A percentile compares a stretch with the other conserved stretches of the same genome.
These are phyloP conservation scores for Ochropleura plecta DNA, from an alignment of 2,888 invertebrate species.

Conservation along the genomic window DNA sequence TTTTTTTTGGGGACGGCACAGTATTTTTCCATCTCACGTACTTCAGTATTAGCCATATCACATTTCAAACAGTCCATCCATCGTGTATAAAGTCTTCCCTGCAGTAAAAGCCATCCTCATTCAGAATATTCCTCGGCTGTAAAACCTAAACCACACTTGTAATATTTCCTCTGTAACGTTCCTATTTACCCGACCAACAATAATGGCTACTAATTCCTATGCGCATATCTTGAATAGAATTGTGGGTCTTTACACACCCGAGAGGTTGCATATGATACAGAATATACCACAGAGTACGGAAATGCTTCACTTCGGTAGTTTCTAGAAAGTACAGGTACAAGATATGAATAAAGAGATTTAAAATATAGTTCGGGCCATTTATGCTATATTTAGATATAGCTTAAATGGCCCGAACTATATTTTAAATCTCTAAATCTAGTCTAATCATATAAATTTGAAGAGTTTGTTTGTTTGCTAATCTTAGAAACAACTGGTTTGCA, in stretches of 20 bases:
- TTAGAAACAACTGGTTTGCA: no score
- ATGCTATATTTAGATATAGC: no score
- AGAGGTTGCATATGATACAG: constrained; percentile 43
- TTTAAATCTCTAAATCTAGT: no score
- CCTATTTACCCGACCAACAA: constrained; percentile 29
- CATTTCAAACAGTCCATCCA: neutral
- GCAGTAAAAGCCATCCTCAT: neutral
- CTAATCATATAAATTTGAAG: no score
- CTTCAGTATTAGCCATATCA: neutral
- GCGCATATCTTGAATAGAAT: constrained; percentile 52
- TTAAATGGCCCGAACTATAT: no score
- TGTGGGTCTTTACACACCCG: constrained; percentile 8
- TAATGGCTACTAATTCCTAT: constrained; percentile 49
- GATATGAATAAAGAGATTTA: neutral
- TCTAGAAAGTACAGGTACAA: neutral
- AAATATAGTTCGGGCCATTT: no score
- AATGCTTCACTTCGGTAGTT: neutral
- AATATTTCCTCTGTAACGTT: constrained; percentile 10
- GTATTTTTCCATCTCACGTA: neutral
- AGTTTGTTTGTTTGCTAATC: no score
- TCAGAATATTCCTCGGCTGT: neutral
- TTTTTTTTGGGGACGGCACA: neutral
- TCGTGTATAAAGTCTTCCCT: neutral
- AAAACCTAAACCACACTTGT: constrained; percentile 8
- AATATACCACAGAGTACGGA: constrained; percentile 11